Percentiles rank a stretch among this genome's conserved stretches.
Conservation (phyloP, 2,113 vertebrate species). For the Erythrocercus mccallii region DNA sequence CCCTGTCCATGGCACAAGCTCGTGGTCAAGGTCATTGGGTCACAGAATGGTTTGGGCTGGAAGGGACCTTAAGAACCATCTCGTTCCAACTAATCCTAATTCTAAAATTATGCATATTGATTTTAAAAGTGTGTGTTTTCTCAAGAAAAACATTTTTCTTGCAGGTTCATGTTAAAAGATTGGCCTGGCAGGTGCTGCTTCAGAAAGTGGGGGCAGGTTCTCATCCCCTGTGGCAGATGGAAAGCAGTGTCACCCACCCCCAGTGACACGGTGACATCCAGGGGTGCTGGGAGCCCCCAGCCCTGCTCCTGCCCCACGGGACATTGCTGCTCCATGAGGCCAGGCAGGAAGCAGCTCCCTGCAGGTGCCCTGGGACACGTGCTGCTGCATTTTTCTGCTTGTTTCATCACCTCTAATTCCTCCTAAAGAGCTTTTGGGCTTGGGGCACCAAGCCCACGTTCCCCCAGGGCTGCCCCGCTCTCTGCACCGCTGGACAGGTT, state of each 20-base stretch:
- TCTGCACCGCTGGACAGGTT: not conserved
- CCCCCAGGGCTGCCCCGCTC: not conserved
- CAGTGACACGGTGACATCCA: not conserved
- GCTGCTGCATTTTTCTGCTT: not conserved
- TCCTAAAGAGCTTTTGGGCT: not conserved
- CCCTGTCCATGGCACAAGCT: fast-evolving
- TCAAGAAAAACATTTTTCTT: not conserved
- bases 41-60: not conserved
- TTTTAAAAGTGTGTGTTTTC: fast-evolving
- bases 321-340: not conserved
- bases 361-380: not conserved
- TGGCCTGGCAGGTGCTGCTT: not conserved
- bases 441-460: fast-evolving
- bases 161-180: not conserved
- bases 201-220: not conserved
- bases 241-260: fast-evolving
- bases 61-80: not conserved
- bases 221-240: fast-evolving
- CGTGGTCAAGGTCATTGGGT: fast-evolving
- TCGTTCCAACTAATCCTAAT: fast-evolving
- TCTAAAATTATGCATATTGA: not conserved
- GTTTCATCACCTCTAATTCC: not conserved
- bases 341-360: not conserved
- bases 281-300: fast-evolving
- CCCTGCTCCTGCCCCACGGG: not conserved